Evolutionary conservation across 2,797 vertebrate species (phyloP), one percentile per base, ranked within the genome.

Genomic region (Babyrousa celebensis): DNA sequence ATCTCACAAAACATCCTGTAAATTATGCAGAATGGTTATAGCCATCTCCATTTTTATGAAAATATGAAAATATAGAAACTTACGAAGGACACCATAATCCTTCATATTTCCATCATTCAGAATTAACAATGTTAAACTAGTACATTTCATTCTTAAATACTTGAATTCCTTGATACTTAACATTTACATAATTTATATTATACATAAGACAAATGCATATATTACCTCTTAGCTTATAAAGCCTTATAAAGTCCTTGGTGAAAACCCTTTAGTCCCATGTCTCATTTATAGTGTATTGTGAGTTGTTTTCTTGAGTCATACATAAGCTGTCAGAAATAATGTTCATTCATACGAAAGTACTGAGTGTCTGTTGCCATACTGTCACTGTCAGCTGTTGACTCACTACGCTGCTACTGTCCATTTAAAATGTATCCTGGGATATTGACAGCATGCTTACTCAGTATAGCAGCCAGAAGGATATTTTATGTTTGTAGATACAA

Each of bases 321-420:
- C 21, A 17, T 67, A 90, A 95, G 65, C 58, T 48, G 23, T 18
- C 65, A 91, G 54, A 65, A 85, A 60, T 78, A 68, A 52, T 77
- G 15, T 70, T 93, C 48, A 29, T 48, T 85, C 85, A 14, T n/a
- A 29, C 68, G 43, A 65, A 85, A 74, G 6, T 29, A 29, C 52
- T 4, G 6, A 58, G 43, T 67, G 17, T 75, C 14, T 91, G 36
- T 48, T 65, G 60, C 70, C 43, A 32, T 27, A 9, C 12, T n/a
- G 56, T 68, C 27, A 36, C 48, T 75, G 48, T 87, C 70, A 80
- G 92, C 80, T 93, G 62, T 62, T 70, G 3, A 27, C 74, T 94
- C 43, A 23, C 58, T 17, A 20, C 1, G 12, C 15, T 32, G 52
- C 78, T 83, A 12, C 60, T 74, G 79, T 40, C 80, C 74, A 56